phyloP scores from a whole-genome alignment of 2,888 invertebrate species.

The Carcina quercana region DNA sequence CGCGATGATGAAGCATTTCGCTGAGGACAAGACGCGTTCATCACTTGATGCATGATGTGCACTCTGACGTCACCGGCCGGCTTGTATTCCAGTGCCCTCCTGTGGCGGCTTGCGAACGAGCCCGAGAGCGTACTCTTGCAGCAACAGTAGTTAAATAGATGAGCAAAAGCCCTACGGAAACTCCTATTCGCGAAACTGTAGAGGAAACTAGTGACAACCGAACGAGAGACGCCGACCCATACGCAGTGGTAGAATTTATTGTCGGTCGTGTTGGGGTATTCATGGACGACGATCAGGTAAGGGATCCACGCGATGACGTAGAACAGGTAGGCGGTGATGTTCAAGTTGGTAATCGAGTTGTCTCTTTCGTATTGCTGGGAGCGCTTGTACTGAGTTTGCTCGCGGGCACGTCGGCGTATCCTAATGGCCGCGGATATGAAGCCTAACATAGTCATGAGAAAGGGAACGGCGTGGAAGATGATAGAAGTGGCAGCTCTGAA shows the following conservation, averaged over 20 bases:
- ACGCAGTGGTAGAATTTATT: constrained; percentile 78
- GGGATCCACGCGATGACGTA: constrained; percentile 81
- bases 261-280: constrained; percentile 60
- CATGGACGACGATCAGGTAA: constrained; percentile 75
- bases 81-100: constrained; percentile 47
- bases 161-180: constrained; percentile 81
- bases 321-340: constrained; percentile 77
- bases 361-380: constrained; percentile 78
- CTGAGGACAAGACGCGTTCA: constrained; percentile 54
- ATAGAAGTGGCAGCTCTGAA: constrained; percentile 74
- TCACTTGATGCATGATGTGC: constrained; percentile 76
- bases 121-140: constrained; percentile 80
- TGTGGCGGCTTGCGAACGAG: constrained; percentile 76
- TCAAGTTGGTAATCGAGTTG: constrained; percentile 75
- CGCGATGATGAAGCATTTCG: constrained; percentile 27
- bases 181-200: constrained; percentile 77
- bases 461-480: constrained; percentile 75
- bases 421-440: constrained; percentile 65
- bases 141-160: constrained; percentile 81
- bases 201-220: constrained; percentile 78
- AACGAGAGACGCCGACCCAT: constrained; percentile 81
- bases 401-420: constrained; percentile 65
- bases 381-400: constrained; percentile 74
- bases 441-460: constrained; percentile 67
- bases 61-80: constrained; percentile 78